Evolutionary conservation across 2,113 vertebrate genomes (phyloP).

Genomic region (Sinosuthora webbiana): DNA sequence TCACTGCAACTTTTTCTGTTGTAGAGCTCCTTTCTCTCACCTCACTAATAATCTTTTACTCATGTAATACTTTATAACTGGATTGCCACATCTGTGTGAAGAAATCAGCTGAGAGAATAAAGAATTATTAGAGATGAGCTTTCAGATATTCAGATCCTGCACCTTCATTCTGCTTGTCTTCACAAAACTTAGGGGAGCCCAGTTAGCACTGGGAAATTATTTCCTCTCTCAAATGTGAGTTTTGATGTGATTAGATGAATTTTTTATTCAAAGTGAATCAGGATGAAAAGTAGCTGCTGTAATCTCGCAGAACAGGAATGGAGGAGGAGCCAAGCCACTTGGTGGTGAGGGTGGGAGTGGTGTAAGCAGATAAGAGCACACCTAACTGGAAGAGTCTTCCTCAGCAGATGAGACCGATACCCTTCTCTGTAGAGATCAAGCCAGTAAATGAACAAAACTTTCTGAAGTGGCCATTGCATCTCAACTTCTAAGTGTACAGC

Average conservation of each 20-base stretch:
- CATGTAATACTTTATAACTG: not conserved
- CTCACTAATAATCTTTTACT: not conserved
- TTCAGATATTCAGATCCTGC: not conserved
- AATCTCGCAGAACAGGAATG: not conserved
- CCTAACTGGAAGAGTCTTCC: not conserved
- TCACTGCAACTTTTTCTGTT: not conserved
- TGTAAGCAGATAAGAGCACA: not conserved
- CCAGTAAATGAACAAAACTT: not conserved
- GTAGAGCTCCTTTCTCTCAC: not conserved
- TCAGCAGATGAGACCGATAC: not conserved
- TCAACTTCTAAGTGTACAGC: not conserved
- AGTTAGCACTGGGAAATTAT: not conserved
- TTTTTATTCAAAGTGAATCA: not conserved
- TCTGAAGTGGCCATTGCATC: not conserved
- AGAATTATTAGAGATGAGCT: not conserved
- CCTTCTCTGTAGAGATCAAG: not conserved
- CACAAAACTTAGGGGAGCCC: not conserved
- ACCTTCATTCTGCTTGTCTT: not conserved
- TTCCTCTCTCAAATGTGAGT: not conserved
- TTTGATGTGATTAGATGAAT: not conserved
- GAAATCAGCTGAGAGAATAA: not conserved
- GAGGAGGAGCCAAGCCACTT: not conserved
- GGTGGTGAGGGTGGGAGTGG: not conserved
- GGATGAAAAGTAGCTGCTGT: not conserved
- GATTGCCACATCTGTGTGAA: not conserved